These are phyloP conservation scores for Semnornis frantzii DNA, from an alignment of 2,113 vertebrate genomes.

Conservation along the genomic window DNA sequence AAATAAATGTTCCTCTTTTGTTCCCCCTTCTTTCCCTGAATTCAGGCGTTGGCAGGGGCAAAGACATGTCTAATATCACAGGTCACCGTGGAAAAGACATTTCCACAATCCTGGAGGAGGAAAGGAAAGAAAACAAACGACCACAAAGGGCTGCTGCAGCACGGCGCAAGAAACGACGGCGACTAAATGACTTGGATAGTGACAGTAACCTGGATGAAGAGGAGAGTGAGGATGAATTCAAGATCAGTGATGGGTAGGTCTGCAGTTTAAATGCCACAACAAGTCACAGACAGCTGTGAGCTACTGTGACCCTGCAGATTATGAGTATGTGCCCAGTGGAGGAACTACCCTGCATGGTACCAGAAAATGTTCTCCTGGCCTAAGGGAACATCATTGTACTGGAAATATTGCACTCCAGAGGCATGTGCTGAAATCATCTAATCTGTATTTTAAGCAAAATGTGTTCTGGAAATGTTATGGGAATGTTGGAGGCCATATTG, in stretches of 20 bases:
- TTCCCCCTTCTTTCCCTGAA: background rate
- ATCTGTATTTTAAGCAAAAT: background rate
- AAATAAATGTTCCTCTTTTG: background rate
- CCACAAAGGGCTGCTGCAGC: constrained; percentile 78
- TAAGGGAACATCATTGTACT: fast-evolving
- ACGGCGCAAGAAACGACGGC: constrained; percentile 86
- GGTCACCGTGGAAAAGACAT: constrained; percentile 95
- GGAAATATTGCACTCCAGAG: background rate
- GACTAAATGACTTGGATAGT: constrained; percentile 94
- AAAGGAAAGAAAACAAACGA: constrained; percentile 85
- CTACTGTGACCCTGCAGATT: background rate
- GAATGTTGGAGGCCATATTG: background rate
- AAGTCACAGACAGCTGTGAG: background rate
- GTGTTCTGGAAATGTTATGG: background rate
- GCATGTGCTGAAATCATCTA: background rate
- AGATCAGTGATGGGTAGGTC: constrained; percentile 91
- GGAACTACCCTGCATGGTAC: background rate
- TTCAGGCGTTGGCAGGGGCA: constrained; percentile 80
- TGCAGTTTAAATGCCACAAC: background rate
- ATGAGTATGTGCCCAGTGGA: background rate
- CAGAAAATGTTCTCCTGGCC: background rate
- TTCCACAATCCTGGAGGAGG: constrained; percentile 90
- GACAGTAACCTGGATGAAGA: constrained; percentile 94
- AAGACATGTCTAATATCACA: constrained; percentile 86
- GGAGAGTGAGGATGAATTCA: constrained; percentile 96